Evolutionary conservation across 1,140 invertebrate species (phyloP), one percentile per base, ranked within the genome.

Genomic region (Ceratina calcarata): DNA sequence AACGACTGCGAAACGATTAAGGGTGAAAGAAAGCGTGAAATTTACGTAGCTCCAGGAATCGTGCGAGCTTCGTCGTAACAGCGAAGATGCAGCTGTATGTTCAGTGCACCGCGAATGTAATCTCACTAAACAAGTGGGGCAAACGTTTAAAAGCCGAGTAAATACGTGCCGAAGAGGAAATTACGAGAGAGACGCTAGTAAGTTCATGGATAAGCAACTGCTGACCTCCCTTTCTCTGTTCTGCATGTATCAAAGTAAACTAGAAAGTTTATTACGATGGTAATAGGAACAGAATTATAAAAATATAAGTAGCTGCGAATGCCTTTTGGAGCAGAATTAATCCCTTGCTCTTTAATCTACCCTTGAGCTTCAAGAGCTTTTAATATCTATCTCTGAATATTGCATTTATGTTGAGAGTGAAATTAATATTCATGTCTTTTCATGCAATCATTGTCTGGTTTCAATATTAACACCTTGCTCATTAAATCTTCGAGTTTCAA

Each of bases 51-150:
- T 71, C 32, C 32, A 16, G 37, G 60, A 53, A 62, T 55, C 60
- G 8, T 8, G 71, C 3, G n/a, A 6, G 0, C 18, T 62, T 51
- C 24, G 20, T 22, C 6, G 20, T 13, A 45, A 20, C 32, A 24
- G 32, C 49, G 24, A 64, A 62, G 60, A 45, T 32, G 60, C 45
- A 32, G 45, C 71, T 65, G 49, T 74, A 74, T 74, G 64, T 74
- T 55, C 45, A 24, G 72, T n/a, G 18, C 69, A 37, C 55, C 57
- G 69, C 70, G 24, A 55, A 74, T 53, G 49, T 65, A 61, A 74
- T 74, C 72, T 55, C 49, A 32, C 72, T 74, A 65, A 74, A 74
- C 72, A 53, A 74, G 72, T 55, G 45, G 61, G 49, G 49, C 49
- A 18, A 49, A 74, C 49, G 60, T 55, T 74, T 53, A 55, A 24